Evolutionary conservation across 2,888 invertebrate species (phyloP), one percentile per base, ranked within the genome.

Genomic region (Esperia sulphurella): DNA sequence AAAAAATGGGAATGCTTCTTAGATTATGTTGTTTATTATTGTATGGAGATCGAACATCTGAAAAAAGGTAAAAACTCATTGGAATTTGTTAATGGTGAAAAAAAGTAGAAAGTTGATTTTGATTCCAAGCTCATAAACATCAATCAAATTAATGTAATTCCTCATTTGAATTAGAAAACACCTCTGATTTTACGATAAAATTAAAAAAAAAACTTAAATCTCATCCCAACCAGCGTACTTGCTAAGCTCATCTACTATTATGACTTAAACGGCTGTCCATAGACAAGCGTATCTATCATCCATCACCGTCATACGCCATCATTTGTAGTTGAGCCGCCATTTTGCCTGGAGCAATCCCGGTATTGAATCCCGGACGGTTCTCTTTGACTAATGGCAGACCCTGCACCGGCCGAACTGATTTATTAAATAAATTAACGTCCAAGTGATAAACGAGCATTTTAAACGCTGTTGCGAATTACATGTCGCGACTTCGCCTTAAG

Each of bases 391-490:
- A 86, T 86, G 77, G 76, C 69, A 55, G 61, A 51, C 65, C 67
- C 68, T 66, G 65, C 72, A 75, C 70, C 73, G 64, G 68, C 69
- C 71, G 61, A 75, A 70, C 77, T 75, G 84, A 83, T 84, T 86
- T 85, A 86, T 86, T 83, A 77, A 85, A 85, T 83, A 82, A 84
- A 85, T 84, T 82, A 79, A 74, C 74, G 71, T 75, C 67, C 57
- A 50, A 58, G 58, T 79, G 79, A 83, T 75, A 77, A 81, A 83
- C 77, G 77, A 77, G 59, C 67, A 61, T 65, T 75, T 71, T 71
- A 69, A 71, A 75, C 65, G 71, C 65, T 65, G 57, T 62, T 65
- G 65, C 63, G 57, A 71, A 65, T 65, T 60, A 55, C n/a, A 58
- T 58, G 54, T 50, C 58, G 53, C 46, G 54, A 58, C 65, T 60